Base-by-base conservation (phyloP, 1,140 invertebrate genomes). In the Brachionus rotundiformis region DNA sequence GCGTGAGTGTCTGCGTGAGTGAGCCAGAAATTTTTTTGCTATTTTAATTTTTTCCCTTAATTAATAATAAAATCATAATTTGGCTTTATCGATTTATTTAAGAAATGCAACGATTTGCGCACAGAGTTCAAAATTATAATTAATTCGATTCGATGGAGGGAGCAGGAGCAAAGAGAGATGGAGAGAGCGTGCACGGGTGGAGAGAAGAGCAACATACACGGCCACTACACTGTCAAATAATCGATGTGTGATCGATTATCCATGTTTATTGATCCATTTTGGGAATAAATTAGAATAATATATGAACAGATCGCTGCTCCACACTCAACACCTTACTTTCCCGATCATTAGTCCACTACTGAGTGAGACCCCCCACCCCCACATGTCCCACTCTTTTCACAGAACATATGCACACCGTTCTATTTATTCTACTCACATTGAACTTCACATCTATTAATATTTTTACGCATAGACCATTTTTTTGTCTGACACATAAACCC, bases 1-100 rank as follows among this genome's bases (percentile, higher is more conserved):
- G 36, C 1, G 6, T 1, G 36, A 10, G 36, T 41, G 39, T 41
- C 8, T 41, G 39, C n/a, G 59, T 1, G 25, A 13, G 0, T 27
- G 16, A 68, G 63, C 19, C 19, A 19, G 36, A 16, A 54, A 19
- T 54, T 7, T 0, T 7, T 54, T 54, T 54, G 16, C 2, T 5
- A 65, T 10, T 7, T 10, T 11, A 3, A 13, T 36, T 68, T 68
- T 68, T 68, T 68, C 36, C 36, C 33, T 63, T 63, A 63, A 63
- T 63, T 63, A 63, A 63, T 63, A 63, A 63, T 63, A 63, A 63
- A 68, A 68, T n/a, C 63, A 68, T 68, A 68, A 68, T 68, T 68
- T 68, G 16, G 19, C 1, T 68, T 54, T 68, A 68, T 68, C 63
- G 63, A 68, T 68, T 68, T 68, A 36, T 68, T 68, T 68, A 68